Percentiles rank a stretch among this genome's conserved stretches.
These are phyloP conservation scores for Pandemis heparana DNA, from an alignment of 2,888 invertebrate species.

Conservation along the genomic window DNA sequence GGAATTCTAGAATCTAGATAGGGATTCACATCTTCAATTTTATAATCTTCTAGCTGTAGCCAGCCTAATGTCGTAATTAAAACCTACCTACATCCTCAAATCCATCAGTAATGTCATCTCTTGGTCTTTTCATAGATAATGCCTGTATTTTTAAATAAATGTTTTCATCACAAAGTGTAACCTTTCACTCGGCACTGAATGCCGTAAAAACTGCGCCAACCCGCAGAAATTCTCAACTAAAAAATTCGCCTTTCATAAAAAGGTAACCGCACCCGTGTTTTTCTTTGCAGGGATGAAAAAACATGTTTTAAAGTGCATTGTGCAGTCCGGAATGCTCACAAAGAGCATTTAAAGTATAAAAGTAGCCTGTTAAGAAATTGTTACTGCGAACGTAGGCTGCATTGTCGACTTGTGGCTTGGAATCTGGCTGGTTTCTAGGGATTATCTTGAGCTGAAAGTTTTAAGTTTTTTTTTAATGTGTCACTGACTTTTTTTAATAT, in stretches of 20 bases:
- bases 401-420: neutral
- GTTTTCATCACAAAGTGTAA: conserved; percentile 21
- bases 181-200: conserved; percentile 22
- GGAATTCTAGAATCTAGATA: no score
- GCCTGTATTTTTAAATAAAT: conserved; percentile 19
- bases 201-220: neutral
- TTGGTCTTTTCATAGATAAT: conserved; percentile 20
- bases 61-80: no score
- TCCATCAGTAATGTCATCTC: no score
- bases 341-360: conserved; percentile 30
- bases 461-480: neutral
- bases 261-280: conserved; percentile 18
- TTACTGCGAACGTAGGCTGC: neutral
- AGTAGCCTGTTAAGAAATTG: conserved; percentile 22
- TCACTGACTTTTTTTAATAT: no score
- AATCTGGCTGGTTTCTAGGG: neutral
- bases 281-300: conserved; percentile 23
- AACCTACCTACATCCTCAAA: no score
- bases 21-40: no score
- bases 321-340: conserved; percentile 21
- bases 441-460: neutral
- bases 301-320: conserved; percentile 32
- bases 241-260: conserved; percentile 30
- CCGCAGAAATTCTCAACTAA: conserved; percentile 8
- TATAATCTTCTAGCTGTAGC: no score